Base-by-base conservation (phyloP, 2,888 invertebrate species). In the Tolmerus cingulatus region DNA sequence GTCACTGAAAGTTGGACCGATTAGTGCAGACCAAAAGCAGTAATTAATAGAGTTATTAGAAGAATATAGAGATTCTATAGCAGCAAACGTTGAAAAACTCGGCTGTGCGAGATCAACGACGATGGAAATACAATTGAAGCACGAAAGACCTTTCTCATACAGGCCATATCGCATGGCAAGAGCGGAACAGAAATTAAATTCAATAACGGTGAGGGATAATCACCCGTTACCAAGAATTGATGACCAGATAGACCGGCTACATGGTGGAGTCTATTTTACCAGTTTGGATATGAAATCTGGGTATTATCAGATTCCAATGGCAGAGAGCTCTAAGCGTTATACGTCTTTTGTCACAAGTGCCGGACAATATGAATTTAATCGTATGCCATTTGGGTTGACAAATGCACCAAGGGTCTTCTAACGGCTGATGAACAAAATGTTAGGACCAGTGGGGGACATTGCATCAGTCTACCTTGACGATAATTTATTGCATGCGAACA, bases 121-220 rank as follows among this genome's bases (percentile, higher is more conserved):
- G 79, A 90, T 91, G 89, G 86, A 89, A 27, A 91, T 91, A 23
- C 86, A 89, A 16, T n/a, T 82, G 8, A 5, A 82, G 34, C 9
- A 82, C 34, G 66, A 82, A 16, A 82, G n/a, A 57, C 82, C 82
- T 2, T 82, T 82, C 30, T 40, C 57, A 3, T 82, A 55, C 7
- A 51, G 82, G 2, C 82, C 82, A 12, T 79, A 79, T 40, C 46
- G 79, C 1, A 19, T 79, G 46, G 46, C 23, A n/a, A 19, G 23
- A 43, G 0, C 43, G 12, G 19, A 79, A 46, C 79, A 79, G 46
- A 81, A 81, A 46, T n/a, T 77, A 37, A 77, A 77, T 34, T 43
- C 79, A 12, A 30, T 79, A 16, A 79, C 79, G 0, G 1, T 79
- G 9, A 79, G 46, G 3, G 79, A 79, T 30, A 79, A 79, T 79